Percentiles rank a stretch among this genome's conserved stretches.
phyloP scores from a whole-genome alignment of 2,888 invertebrate species.

The Nudaria mundana region DNA sequence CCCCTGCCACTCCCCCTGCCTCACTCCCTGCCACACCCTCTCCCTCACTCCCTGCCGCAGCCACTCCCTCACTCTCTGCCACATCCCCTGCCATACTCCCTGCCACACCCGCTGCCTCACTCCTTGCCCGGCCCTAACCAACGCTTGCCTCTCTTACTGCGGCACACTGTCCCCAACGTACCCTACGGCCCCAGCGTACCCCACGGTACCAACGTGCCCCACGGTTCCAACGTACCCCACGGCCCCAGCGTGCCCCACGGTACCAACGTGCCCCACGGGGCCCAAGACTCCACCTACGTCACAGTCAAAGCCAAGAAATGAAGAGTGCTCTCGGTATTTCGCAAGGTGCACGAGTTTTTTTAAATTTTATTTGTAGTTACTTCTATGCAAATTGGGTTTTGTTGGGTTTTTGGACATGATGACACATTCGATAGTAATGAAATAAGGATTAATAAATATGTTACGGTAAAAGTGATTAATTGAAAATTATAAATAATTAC shows the following conservation, averaged over 20 bases:
- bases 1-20: neutral
- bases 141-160: too few species aligned
- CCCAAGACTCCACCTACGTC: slow-evolving; percentile 57
- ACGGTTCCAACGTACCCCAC: neutral
- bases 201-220: neutral
- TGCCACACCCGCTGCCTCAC: too few species aligned
- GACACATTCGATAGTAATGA: too few species aligned
- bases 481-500: too few species aligned
- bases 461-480: too few species aligned
- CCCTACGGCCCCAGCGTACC: neutral
- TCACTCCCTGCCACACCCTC: neutral
- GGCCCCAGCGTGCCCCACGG: neutral
- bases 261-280: too few species aligned
- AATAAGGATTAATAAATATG: too few species aligned
- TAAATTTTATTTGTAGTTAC: slow-evolving; percentile 7
- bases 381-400: neutral
- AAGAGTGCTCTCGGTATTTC: slow-evolving; percentile 74
- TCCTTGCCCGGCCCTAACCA: too few species aligned
- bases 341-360: slow-evolving; percentile 70
- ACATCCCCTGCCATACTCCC: neutral
- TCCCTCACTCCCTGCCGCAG: neutral
- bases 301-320: slow-evolving; percentile 67
- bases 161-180: too few species aligned
- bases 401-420: too few species aligned
- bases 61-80: neutral